These are phyloP conservation scores for Fukomys damarensis DNA, from an alignment of 2,113 vertebrate species.

Conservation along the genomic window DNA sequence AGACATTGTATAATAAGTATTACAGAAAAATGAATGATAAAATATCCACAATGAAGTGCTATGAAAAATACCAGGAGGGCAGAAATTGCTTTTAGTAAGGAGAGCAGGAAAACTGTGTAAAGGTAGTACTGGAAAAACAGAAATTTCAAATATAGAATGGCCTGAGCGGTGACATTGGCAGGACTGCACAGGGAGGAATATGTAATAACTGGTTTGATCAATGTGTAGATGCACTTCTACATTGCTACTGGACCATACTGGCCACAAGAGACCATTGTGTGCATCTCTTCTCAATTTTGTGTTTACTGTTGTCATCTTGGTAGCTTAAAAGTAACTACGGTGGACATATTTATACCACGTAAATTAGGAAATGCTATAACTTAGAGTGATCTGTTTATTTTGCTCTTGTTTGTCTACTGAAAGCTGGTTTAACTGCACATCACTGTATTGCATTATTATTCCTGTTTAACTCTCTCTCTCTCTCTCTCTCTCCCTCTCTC, in stretches of 20 bases:
- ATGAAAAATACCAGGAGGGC: conserved; percentile 1
- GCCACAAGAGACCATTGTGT: background rate
- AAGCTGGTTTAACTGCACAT: background rate
- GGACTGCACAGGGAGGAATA: background rate
- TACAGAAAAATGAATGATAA: background rate
- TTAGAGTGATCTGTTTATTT: background rate
- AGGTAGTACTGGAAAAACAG: conserved; percentile 7
- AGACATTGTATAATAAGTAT: background rate
- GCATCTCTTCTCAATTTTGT: background rate
- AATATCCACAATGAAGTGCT: background rate
- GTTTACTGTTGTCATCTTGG: background rate
- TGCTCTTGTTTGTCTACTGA: background rate
- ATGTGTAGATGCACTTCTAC: background rate
- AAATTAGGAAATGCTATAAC: conserved; percentile 29
- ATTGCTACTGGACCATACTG: background rate
- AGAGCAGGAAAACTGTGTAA: conserved; percentile 42
- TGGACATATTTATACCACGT: background rate
- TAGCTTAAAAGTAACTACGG: conserved; percentile 22
- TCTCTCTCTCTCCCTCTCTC: too few relatives aligned
- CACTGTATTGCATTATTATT: background rate
- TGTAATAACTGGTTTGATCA: background rate
- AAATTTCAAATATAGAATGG: conserved; percentile 25
- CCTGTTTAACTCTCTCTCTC: background rate
- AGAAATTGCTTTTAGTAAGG: background rate
- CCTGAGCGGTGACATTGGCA: background rate